These are phyloP conservation scores for Chesias legatella DNA, from an alignment of 2,888 invertebrate genomes.

Conservation along the genomic window DNA sequence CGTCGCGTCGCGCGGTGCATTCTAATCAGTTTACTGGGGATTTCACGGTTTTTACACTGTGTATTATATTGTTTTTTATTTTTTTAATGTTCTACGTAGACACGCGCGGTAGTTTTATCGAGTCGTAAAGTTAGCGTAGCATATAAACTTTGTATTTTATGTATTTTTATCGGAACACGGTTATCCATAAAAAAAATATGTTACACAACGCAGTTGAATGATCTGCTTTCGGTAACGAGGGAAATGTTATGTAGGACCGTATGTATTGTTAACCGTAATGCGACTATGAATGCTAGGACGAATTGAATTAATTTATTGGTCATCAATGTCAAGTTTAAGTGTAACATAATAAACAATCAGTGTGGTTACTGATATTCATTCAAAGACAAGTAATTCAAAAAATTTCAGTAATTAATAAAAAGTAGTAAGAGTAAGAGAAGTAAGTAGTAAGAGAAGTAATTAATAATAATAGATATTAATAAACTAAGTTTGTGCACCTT, in stretches of 20 bases:
- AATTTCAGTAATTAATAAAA: no score
- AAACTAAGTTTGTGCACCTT: no score
- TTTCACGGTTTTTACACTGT: slow-evolving; percentile 1
- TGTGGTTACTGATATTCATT: no score
- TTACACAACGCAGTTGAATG: neutral
- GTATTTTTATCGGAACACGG: slow-evolving; percentile 3
- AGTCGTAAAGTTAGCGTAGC: slow-evolving; percentile 3
- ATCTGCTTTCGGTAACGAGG: neutral
- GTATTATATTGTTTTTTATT: neutral
- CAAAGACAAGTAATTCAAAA: no score
- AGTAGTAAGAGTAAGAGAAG: no score
- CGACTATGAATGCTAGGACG: no score
- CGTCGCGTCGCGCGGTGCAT: slow-evolving; percentile 2
- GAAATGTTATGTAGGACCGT: neutral
- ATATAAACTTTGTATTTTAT: slow-evolving; percentile 1
- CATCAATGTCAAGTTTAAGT: neutral
- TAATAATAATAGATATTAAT: no score
- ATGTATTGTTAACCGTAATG: slow-evolving; percentile 1
- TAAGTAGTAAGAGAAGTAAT: no score
- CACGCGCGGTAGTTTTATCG: slow-evolving; percentile 2
- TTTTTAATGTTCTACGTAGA: neutral
- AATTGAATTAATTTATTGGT: no score
- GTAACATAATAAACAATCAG: no score
- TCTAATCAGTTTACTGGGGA: slow-evolving; percentile 5
- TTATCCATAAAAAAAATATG: neutral